These are phyloP conservation scores for Liasis olivaceus DNA, from an alignment of 2,797 vertebrate species.

Conservation along the genomic window DNA sequence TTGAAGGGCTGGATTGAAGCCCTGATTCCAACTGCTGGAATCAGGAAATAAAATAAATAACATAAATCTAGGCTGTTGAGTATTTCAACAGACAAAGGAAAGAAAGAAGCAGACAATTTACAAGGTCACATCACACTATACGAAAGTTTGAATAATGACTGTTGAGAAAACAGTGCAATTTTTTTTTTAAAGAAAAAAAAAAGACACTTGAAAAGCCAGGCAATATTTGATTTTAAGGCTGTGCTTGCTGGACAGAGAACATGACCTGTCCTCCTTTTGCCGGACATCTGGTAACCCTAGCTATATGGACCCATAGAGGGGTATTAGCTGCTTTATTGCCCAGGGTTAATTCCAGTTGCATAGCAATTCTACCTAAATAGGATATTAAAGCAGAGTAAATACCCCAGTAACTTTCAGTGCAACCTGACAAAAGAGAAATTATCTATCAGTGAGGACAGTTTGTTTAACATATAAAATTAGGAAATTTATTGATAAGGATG, in stretches of 20 bases:
- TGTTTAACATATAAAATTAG: neutral
- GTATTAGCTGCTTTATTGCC: neutral
- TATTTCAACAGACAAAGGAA: neutral
- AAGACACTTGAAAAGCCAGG: too few species aligned
- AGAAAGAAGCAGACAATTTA: too few species aligned
- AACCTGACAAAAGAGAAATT: neutral
- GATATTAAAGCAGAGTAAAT: neutral
- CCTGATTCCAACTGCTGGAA: neutral
- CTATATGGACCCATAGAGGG: neutral
- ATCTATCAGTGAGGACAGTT: neutral
- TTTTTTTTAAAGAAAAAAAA: too few species aligned
- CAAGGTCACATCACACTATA: too few species aligned
- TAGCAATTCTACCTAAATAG: neutral
- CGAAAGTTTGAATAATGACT: too few species aligned
- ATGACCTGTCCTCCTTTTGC: neutral
- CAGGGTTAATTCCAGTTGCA: neutral
- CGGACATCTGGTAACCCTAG: neutral
- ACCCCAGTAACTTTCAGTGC: neutral
- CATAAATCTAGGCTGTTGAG: neutral
- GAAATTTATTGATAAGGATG: neutral
- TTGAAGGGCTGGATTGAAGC: neutral
- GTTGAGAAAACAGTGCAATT: too few species aligned
- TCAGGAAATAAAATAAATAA: neutral
- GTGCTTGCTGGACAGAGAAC: neutral
- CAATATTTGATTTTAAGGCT: neutral